Evolutionary conservation across 2,797 vertebrate genomes (phyloP).

Genomic region (Diglossa cyanea): DNA sequence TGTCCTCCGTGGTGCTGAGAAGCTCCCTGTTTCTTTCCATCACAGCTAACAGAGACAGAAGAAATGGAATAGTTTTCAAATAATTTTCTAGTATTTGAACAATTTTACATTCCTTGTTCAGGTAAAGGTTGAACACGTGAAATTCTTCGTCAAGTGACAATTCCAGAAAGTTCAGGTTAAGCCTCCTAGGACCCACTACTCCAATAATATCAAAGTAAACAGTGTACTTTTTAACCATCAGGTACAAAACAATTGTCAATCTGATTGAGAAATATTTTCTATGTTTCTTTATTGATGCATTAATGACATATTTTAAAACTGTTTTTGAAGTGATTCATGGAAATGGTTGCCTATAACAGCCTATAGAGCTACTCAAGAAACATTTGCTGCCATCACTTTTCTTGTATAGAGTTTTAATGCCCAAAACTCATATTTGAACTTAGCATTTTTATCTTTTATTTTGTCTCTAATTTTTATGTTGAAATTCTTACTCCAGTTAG

Average conservation of each 20-base stretch:
- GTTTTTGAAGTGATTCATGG: background rate
- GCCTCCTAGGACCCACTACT: background rate
- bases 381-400: background rate
- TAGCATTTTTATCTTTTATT: background rate
- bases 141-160: background rate
- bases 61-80: background rate
- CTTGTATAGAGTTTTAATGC: background rate
- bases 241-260: background rate
- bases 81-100: background rate
- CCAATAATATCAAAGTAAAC: background rate
- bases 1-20: background rate
- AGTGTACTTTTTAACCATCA: background rate
- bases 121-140: background rate
- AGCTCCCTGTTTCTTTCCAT: background rate
- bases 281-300: background rate
- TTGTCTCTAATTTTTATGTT: background rate
- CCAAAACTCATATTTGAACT: background rate
- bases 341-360: background rate
- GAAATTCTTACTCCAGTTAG: background rate
- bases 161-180: background rate
- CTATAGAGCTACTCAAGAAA: background rate
- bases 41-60: background rate
- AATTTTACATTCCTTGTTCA: background rate
- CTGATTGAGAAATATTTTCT: background rate
- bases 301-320: background rate